Conservation (phyloP, 2,797 vertebrate genomes). For the Xiphophorus birchmanni region DNA sequence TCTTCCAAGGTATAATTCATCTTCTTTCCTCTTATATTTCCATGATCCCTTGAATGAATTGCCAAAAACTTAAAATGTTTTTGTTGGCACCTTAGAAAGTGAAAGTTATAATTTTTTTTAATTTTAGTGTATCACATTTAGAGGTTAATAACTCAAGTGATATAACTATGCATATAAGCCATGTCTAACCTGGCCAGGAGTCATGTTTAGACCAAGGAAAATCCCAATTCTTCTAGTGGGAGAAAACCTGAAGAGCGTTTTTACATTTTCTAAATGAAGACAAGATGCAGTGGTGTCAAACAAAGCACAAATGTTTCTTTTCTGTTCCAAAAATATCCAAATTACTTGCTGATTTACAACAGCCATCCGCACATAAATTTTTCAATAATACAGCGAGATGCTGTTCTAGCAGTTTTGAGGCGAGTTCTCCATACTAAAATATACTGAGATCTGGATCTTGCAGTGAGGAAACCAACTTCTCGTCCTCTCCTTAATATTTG, state of each 20-base stretch:
- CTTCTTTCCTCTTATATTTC: background rate
- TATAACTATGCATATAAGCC: background rate
- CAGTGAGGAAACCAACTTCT: background rate
- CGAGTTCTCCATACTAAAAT: background rate
- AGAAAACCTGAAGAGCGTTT: background rate
- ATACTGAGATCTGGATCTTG: background rate
- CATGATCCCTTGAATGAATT: background rate
- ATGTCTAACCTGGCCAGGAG: background rate
- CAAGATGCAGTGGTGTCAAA: background rate
- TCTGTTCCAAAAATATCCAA: background rate
- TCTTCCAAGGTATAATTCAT: background rate
- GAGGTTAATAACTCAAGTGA: background rate
- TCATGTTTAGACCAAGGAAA: background rate
- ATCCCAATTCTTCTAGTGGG: background rate
- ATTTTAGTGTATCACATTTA: background rate
- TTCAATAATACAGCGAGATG: background rate
- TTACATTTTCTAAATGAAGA: background rate
- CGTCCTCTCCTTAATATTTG: background rate
- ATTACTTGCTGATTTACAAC: background rate
- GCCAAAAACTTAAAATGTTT: background rate
- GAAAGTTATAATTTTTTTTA: background rate
- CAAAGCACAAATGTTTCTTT: background rate
- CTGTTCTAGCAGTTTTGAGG: background rate
- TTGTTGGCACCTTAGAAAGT: background rate
- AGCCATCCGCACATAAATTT: background rate